These are phyloP conservation scores for Mungos mungo DNA, from an alignment of 2,113 vertebrate genomes.

Conservation along the genomic window DNA sequence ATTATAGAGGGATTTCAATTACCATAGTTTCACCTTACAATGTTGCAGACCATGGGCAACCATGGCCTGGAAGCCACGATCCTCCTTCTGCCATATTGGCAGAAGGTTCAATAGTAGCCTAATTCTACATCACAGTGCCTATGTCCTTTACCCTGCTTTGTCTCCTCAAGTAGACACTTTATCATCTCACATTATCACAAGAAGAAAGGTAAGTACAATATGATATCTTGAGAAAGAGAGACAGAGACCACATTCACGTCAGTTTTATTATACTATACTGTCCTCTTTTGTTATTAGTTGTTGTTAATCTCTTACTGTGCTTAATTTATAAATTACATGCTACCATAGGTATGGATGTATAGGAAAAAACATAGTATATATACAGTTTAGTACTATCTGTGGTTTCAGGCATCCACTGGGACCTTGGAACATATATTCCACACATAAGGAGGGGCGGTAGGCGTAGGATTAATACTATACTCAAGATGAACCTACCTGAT, in stretches of 20 bases:
- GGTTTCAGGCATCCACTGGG: neutral
- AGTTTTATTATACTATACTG: neutral
- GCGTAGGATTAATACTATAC: neutral
- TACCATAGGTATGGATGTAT: neutral
- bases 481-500: neutral
- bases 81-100: neutral
- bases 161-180: neutral
- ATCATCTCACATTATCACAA: neutral
- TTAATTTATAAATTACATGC: neutral
- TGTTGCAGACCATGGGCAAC: neutral
- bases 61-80: neutral
- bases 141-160: neutral
- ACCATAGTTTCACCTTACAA: neutral
- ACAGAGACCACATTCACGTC: neutral
- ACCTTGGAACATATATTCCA: neutral
- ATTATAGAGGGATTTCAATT: neutral
- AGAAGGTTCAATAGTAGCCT: neutral
- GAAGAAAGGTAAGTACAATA: neutral
- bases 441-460: neutral
- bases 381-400: neutral
- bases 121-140: accelerated
- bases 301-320: neutral
- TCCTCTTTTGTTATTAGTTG: neutral
- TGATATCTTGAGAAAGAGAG: neutral
- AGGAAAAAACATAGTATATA: neutral